Evolutionary conservation across 2,797 vertebrate species (phyloP), one percentile per base, ranked within the genome.

Genomic region (Acanthurus tractus): DNA sequence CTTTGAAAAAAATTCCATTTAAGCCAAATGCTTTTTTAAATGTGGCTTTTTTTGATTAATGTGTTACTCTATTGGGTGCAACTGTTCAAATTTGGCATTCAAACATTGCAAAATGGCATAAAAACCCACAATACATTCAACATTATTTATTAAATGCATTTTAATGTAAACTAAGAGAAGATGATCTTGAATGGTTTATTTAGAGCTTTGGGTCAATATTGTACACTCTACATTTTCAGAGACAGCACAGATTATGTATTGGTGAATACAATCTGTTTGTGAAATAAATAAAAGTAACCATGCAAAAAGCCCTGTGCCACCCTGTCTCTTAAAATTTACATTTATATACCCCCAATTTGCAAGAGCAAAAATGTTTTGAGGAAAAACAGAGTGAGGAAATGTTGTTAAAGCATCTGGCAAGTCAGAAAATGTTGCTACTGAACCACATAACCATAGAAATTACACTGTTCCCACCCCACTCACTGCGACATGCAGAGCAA

Each of bases 31-130:
- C 42, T 44, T 13, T 44, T 44, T 14, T 44, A 44, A 44, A 13
- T 44, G 11, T 44, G 11, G 2, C 42, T 13, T 13, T 44, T 44
- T 13, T 4, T 44, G 42, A 13, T 44, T 3, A 13, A 11, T 44
- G 3, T 40, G 12, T 17, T 0, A 46, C 5, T 7, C 0, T 17
- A 46, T 18, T 1, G 2, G 8, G 1, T 23, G 8, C 3, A 22
- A 44, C 20, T 23, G 14, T 23, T 61, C 40, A 23, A 9, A 61
- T 13, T 61, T 1, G 11, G 14, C 23, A 34, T 55, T 20, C 1
- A 45, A 55, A n/a, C 6, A 46, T 17, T 36, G 18, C 12, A 48
- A 34, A 44, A 12, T 42, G 49, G 40, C 10, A 42, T 12, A 18
- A 18, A 17, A 17, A 2, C 5, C n/a, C 54, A 14, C 40, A 25